Evolutionary conservation across 2,797 vertebrate species (phyloP), one percentile per base, ranked within the genome.

Genomic region (Clamator glandarius): DNA sequence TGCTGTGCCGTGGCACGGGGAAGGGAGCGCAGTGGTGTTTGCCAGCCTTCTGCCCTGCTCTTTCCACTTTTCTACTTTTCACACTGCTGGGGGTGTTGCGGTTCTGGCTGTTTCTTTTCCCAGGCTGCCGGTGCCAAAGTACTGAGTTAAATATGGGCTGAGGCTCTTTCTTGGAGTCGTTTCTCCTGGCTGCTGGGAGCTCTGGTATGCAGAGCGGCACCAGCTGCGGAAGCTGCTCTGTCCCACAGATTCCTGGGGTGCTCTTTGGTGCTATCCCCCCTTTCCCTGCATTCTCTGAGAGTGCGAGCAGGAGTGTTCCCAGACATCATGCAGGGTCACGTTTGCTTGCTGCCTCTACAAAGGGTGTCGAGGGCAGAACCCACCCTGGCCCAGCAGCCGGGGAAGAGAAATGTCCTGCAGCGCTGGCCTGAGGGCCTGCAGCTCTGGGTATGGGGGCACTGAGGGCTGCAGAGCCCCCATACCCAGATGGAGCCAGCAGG

Each of bases 1-100:
- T 79, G 70, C 26, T 76, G 66, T 73, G 15, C 36, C 0, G 0
- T 0, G 1, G n/a, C 36, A 9, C 0, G 1, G 11, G 3, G 46
- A 39, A 35, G 72, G 24, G 63, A n/a, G 46, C 0, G 0, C 11
- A 20, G 76, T n/a, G 8, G 7, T 0, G 16, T 39, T 29, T 39
- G 55, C 33, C 4, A n/a, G 48, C 24, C 21, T 5, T 44, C 50
- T 68, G 59, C 51, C 50, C 72, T 42, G 35, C 7, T 24, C 13
- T 48, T 31, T 26, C n/a, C 2, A n/a, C n/a, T n/a, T n/a, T n/a
- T n/a, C n/a, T n/a, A n/a, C n/a, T n/a, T n/a, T n/a, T n/a, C n/a
- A n/a, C n/a, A 21, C 35, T 18, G 24, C 13, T n/a, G 25, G 39
- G 9, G 21, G 7, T 20, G 6, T 44, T 41, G 8, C 6, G 5